Evolutionary conservation across 23 tunicate species (phyloP), one percentile per base, ranked within the genome.

Genomic region (Oikopleura dioica): DNA sequence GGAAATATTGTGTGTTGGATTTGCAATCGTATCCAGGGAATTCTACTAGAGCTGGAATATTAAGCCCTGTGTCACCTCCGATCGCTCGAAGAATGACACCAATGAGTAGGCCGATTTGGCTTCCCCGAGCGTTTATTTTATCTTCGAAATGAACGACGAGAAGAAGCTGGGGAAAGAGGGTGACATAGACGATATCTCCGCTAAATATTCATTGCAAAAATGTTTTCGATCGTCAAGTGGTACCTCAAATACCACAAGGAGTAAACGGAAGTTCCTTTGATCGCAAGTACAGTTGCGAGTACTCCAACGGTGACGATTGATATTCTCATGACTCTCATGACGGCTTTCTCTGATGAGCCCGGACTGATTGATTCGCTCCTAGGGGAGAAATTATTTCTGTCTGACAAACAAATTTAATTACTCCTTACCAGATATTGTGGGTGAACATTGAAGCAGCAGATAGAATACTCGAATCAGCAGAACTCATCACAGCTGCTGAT

Each of bases 401-500:
- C n/a, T n/a, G n/a, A n/a, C n/a, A n/a, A n/a, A n/a, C n/a, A 9
- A 44, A 9, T 44, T 44, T 44, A 44, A 44, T 44, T 44, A 21
- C 21, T 44, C 55, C 72, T 50, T 80, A 36, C 67, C 84, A 86
- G 34, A 86, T 75, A 38, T 86, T 86, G 32, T 81, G 75, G 1
- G 87, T 78, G 69, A 83, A 83, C 81, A 86, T 79, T 75, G 82
- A 79, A 1, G 95, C 72, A 21, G 77, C 79, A 9, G 95, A 77
- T n/a, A 86, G 38, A 38, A 86, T 80, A 37, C 87, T 83, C 37
- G 84, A 79, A 68, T 86, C 95, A 1, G 95, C 95, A 1, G 84
- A 80, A 21, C 87, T 83, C 95, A 86, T 86, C 4, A 86, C 95
- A 38, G 95, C 95, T 1, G 95, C 95, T 24, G 95, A 80, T 0